Percentiles rank a stretch among this genome's conserved stretches.
These are phyloP conservation scores for Pyrgilauda ruficollis DNA, from an alignment of 2,113 vertebrate genomes.

Conservation along the genomic window DNA sequence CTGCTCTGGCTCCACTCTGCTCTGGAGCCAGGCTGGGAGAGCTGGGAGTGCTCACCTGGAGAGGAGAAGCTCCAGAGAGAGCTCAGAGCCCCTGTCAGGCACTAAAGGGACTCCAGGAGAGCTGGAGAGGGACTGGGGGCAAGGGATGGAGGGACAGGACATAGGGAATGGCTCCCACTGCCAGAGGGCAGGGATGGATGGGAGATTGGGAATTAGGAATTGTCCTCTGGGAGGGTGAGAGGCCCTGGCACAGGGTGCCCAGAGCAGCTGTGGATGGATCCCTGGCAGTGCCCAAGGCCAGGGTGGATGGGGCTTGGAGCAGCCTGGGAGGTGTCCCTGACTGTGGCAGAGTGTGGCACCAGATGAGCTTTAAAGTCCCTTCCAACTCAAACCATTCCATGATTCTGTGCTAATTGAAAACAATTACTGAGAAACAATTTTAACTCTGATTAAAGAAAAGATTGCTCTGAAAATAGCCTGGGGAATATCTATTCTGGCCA, in stretches of 20 bases:
- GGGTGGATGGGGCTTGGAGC: rapidly evolving
- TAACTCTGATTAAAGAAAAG: neutral
- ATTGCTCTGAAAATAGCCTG: neutral
- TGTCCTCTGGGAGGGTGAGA: rapidly evolving
- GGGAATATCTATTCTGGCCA: rapidly evolving
- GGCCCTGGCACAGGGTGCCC: neutral
- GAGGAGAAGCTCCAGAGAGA: neutral
- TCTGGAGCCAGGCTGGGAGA: neutral
- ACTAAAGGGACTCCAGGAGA: neutral
- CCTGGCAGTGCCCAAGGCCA: neutral
- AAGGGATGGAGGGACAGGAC: neutral
- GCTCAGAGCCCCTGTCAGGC: rapidly evolving
- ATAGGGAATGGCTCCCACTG: neutral
- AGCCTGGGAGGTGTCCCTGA: neutral
- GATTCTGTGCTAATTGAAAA: neutral
- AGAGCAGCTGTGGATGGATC: neutral
- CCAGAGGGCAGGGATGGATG: neutral
- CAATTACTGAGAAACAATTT: neutral
- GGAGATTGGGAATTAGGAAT: neutral
- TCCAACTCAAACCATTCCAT: neutral
- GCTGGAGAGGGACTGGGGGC: neutral
- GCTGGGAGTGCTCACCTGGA: rapidly evolving
- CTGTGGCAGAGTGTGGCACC: rapidly evolving
- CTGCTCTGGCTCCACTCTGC: neutral
- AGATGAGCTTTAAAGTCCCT: neutral